Base-by-base conservation (phyloP, 2,797 vertebrate genomes). In the Florisuga fusca region DNA sequence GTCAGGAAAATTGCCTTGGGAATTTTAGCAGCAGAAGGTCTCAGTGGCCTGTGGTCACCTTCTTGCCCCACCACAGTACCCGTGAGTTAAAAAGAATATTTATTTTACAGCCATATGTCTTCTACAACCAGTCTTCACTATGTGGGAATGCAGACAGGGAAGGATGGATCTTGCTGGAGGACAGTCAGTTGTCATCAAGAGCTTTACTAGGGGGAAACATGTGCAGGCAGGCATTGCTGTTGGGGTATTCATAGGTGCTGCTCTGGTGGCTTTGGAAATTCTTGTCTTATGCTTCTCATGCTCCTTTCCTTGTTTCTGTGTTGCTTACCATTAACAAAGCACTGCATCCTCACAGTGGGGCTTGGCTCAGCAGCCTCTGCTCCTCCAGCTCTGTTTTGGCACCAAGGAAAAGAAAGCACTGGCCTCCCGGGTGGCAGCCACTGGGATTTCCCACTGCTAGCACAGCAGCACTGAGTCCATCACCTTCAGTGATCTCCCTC, bases 361-460 rank as follows among this genome's bases (percentile, higher is more conserved):
- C 34, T 61, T 46, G 46, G 26, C 29, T 72, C 68, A 59, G 38
- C 68, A 73, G 20, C 41, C 71, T n/a, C 25, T 69, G 41, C 46
- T 73, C 27, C 41, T 63, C 36, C 61, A 66, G 38, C 26, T 88
- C 22, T 31, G 7, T 12, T 31, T 66, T 36, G 57, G 34, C 38
- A 67, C 5, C 2, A 5, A 23, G 43, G 11, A 55, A 55, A 84
- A 54, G 17, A 78, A 59, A 48, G 11, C n/a, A 29, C 21, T 33
- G 38, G 6, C 3, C 11, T 54, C 20, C 12, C 36, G 25, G 31
- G 7, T 57, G 33, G 48, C 45, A 71, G 7, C 4, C 50, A 16
- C 36, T 33, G 7, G 1, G 0, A 6, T 48, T 64, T 61, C 19
- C 34, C 0, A 0, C 41, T 79, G 12, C 31, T 33, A 34, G 53